Evolutionary conservation across 53 echinoderm and acorn worm species (phyloP).

Genomic region (Arbacia lixula): DNA sequence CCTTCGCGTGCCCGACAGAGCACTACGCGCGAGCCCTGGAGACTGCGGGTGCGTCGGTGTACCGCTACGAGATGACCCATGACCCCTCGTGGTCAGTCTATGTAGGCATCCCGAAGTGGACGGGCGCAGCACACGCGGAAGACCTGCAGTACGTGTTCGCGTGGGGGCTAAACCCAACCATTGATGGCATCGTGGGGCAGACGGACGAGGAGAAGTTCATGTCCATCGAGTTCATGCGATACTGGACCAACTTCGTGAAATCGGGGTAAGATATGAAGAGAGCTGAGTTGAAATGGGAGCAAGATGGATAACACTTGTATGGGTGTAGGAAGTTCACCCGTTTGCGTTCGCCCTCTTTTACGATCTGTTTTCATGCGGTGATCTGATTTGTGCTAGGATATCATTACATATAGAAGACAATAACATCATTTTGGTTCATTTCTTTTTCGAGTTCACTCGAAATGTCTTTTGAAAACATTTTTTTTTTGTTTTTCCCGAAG

Average conservation of each 20-base stretch:
- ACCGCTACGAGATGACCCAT: constrained; percentile 78
- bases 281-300: no score
- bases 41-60: constrained; percentile 45
- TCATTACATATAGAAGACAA: no score
- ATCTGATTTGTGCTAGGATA: no score
- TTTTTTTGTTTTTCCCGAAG: no score
- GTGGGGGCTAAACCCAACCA: constrained; percentile 62
- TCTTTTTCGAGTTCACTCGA: no score
- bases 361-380: no score
- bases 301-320: no score
- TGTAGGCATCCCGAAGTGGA: constrained; percentile 68
- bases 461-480: no score
- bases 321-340: no score
- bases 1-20: constrained; percentile 73
- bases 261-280: constrained; percentile 62
- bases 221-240: constrained; percentile 63
- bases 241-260: constrained; percentile 79
- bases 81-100: constrained; percentile 61
- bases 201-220: constrained; percentile 61
- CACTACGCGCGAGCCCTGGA: constrained; percentile 32
- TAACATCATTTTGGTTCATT: no score
- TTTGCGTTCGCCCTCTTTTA: no score
- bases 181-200: constrained; percentile 36
- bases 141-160: constrained; percentile 74
- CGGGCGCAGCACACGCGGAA: constrained; percentile 76